These are phyloP conservation scores for Rutilus rutilus DNA, from an alignment of 2,113 vertebrate species.

Conservation along the genomic window DNA sequence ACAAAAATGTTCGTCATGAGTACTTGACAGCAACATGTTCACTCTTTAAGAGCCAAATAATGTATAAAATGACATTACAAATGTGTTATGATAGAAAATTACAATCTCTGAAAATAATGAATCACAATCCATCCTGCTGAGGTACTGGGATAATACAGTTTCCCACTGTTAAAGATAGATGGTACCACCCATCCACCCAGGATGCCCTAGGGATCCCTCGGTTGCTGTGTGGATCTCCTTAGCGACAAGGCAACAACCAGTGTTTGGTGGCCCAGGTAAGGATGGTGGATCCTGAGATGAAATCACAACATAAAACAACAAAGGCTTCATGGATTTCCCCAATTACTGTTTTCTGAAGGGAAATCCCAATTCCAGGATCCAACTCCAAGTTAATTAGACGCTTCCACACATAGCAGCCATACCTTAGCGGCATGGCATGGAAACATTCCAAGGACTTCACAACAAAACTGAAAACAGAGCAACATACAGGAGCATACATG, in stretches of 20 bases:
- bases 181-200: slow-evolving; percentile 28
- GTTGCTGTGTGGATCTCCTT: slow-evolving; percentile 47
- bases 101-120: background rate
- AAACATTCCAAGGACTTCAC: slow-evolving; percentile 31
- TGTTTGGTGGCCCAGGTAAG: slow-evolving; percentile 14
- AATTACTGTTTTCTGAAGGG: slow-evolving; percentile 59
- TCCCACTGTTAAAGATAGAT: background rate
- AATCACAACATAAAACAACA: slow-evolving; percentile 25
- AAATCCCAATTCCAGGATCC: slow-evolving; percentile 50
- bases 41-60: too few relatives aligned
- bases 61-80: too few relatives aligned
- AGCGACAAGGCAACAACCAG: slow-evolving; percentile 42
- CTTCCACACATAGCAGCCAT: slow-evolving; percentile 40
- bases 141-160: slow-evolving; percentile 7
- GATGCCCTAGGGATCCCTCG: slow-evolving; percentile 21
- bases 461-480: slow-evolving; percentile 29
- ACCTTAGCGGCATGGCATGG: slow-evolving; percentile 18
- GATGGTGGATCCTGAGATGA: slow-evolving; percentile 25
- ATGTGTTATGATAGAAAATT: background rate
- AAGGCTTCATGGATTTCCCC: slow-evolving; percentile 57
- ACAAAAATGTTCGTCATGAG: background rate
- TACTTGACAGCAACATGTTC: too few relatives aligned
- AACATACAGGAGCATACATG: background rate
- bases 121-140: background rate
- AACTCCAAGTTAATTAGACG: slow-evolving; percentile 54